Percentiles rank a stretch among this genome's conserved stretches.
These are phyloP conservation scores for Eilema griseolum DNA, from an alignment of 2,888 invertebrate genomes.

Conservation along the genomic window DNA sequence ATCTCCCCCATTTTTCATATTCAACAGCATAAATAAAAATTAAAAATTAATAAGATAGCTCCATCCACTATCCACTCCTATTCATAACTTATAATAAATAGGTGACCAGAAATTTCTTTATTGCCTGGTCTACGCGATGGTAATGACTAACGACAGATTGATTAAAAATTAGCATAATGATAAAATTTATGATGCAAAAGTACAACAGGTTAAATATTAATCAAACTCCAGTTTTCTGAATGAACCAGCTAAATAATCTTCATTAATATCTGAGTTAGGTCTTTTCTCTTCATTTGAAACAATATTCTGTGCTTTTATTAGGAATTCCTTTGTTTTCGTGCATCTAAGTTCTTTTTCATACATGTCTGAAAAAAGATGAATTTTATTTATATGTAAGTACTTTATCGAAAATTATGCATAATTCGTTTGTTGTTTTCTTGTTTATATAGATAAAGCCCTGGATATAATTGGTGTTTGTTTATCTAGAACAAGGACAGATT, in stretches of 20 bases:
- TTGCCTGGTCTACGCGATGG: too few species aligned
- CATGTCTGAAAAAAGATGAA: slow-evolving; percentile 60
- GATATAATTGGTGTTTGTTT: too few species aligned
- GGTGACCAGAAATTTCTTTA: too few species aligned
- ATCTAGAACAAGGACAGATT: too few species aligned
- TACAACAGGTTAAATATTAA: slow-evolving; percentile 38
- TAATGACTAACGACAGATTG: too few species aligned
- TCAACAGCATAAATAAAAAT: neutral
- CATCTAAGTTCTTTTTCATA: slow-evolving; percentile 68
- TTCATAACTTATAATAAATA: neutral
- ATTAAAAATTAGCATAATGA: neutral
- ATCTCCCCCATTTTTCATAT: too few species aligned
- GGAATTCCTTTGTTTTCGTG: slow-evolving; percentile 61
- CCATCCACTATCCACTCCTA: neutral
- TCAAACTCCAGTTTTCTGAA: slow-evolving; percentile 78
- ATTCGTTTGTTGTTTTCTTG: too few species aligned
- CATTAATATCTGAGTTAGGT: slow-evolving; percentile 62
- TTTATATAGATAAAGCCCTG: too few species aligned
- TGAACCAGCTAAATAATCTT: slow-evolving; percentile 71
- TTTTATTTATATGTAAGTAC: neutral
- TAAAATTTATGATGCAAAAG: neutral
- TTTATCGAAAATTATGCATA: too few species aligned
- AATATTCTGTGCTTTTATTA: slow-evolving; percentile 65
- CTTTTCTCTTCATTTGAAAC: slow-evolving; percentile 72
- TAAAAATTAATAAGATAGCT: too few species aligned